phyloP scores from a whole-genome alignment of 2,888 invertebrate species.

The Smittia aterrima region DNA sequence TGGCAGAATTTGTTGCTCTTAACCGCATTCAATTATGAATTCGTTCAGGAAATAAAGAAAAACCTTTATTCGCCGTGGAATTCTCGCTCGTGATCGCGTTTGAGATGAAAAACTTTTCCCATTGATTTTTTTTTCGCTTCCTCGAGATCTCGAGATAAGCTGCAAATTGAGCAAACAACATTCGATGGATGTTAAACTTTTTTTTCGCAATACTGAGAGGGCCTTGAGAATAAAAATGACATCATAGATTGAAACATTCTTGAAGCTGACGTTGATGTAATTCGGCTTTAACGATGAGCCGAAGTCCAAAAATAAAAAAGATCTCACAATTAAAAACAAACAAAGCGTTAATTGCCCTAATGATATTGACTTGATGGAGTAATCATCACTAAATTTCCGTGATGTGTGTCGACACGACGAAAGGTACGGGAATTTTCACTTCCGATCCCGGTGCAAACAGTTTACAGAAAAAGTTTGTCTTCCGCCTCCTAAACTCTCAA shows the following conservation, averaged over 20 bases:
- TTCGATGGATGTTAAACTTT: background rate
- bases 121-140: background rate
- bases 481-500: no score
- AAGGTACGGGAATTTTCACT: background rate
- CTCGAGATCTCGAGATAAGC: background rate
- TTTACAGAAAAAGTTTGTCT: background rate
- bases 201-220: background rate
- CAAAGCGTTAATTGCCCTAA: background rate
- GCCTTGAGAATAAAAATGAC: background rate
- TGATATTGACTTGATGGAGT: background rate
- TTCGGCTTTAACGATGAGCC: no score
- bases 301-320: background rate
- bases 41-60: constrained; percentile 25
- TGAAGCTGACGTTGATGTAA: background rate
- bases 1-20: background rate
- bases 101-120: constrained; percentile 1
- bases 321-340: background rate
- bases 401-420: background rate
- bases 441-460: background rate
- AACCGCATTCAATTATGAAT: constrained; percentile 17
- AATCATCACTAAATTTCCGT: background rate
- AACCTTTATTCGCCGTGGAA: background rate
- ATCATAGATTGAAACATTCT: background rate
- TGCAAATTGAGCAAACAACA: constrained; percentile 21
- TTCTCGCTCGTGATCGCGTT: constrained; percentile 12